phyloP scores from a whole-genome alignment of 2,797 vertebrate species.

The Sebastes dallii region DNA sequence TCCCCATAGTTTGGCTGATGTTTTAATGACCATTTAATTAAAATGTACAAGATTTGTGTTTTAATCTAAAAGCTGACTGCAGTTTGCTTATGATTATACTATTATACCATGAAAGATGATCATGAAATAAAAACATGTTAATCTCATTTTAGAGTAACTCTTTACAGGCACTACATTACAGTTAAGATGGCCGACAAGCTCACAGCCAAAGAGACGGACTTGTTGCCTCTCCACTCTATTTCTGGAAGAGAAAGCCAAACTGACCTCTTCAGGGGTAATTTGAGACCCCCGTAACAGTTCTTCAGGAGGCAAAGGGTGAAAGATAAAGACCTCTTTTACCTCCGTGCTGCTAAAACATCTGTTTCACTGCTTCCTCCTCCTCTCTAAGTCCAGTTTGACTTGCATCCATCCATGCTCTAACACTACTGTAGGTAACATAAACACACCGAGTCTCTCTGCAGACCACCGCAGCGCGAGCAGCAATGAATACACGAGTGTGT shows the following conservation, averaged over 20 bases:
- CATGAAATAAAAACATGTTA: neutral
- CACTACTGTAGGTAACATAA: conserved; percentile 65
- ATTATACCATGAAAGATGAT: neutral
- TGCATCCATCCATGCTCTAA: conserved; percentile 43
- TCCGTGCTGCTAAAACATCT: conserved; percentile 31
- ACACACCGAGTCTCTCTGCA: conserved; percentile 49
- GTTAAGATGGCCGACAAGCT: neutral
- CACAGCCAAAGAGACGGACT: neutral
- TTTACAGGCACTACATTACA: neutral
- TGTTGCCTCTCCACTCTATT: conserved; percentile 1
- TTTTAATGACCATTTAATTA: neutral
- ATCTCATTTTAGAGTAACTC: neutral
- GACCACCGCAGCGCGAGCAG: conserved; percentile 43
- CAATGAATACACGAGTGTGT: conserved; percentile 53
- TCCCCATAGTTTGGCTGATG: neutral
- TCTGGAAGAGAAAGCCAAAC: conserved; percentile 27
- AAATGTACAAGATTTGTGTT: neutral
- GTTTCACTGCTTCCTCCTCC: conserved; percentile 28
- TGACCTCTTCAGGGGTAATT: neutral
- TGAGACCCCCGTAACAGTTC: neutral
- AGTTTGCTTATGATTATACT: neutral
- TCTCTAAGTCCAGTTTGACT: conserved; percentile 33
- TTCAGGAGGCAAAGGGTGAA: conserved; percentile 13
- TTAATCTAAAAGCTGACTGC: neutral
- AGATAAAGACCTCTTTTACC: conserved; percentile 34